Percentiles rank a stretch among this genome's conserved stretches.
Conservation (phyloP, 37 sponge, comb jelly and placozoan genomes). For the Ephydatia muelleri region DNA sequence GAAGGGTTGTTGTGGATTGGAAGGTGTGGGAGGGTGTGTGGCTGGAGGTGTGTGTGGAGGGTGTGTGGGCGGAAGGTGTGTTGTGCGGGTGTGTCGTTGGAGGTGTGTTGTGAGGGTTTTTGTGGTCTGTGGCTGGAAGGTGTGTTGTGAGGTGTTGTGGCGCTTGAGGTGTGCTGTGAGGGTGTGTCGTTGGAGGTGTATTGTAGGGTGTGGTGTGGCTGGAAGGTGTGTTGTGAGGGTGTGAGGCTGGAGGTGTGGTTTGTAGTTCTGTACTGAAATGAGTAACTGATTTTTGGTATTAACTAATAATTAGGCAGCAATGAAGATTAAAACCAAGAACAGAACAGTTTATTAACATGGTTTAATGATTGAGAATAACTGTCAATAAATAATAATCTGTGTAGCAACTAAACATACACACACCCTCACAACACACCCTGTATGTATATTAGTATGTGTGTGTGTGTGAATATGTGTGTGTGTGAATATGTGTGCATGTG, state of each 20-base stretch:
- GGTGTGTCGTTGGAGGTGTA: neutral
- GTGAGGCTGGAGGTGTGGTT: too few relatives aligned
- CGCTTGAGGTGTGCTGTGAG: neutral
- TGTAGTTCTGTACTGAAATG: too few relatives aligned
- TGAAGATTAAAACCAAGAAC: neutral
- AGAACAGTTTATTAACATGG: neutral
- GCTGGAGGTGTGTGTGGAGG: neutral
- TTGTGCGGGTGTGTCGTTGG: neutral
- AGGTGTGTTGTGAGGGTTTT: neutral
- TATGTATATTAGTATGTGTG: conserved; percentile 34
- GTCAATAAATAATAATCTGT: neutral
- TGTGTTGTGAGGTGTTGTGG: too few relatives aligned
- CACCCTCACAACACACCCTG: too few relatives aligned
- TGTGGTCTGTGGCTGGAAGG: neutral
- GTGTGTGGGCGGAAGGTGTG: neutral
- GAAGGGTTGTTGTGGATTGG: neutral
- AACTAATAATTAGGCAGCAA: too few relatives aligned
- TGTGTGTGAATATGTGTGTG: conserved; percentile 35
- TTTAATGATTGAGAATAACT: conserved; percentile 15
- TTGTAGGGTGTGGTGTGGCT: neutral
- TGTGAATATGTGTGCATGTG: neutral
- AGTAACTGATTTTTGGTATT: too few relatives aligned
- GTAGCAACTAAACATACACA: too few relatives aligned
- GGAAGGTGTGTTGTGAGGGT: too few relatives aligned
- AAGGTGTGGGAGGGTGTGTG: neutral